Base-by-base conservation (phyloP, 2,797 vertebrate species). In the Triplophysa yarkandensis region DNA sequence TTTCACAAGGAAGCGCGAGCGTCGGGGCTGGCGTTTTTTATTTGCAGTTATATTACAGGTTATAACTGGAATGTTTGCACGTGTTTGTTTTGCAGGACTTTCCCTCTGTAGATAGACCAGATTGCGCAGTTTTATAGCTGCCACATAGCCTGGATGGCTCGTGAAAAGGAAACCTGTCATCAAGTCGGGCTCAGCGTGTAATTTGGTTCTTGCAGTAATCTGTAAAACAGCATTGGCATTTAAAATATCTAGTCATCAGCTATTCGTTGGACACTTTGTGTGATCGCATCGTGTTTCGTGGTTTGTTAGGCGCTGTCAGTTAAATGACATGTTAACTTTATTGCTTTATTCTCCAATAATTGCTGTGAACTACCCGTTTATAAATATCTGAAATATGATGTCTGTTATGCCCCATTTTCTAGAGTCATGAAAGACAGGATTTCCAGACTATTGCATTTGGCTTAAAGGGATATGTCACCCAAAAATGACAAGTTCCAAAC, bases 1-100 rank as follows among this genome's bases (percentile, higher is more conserved):
- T 66, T 80, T 67, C 55, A 34, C 72, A 75, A 77, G 78, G 65
- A 80, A 71, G 70, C 41, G 77, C 68, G 64, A 71, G 73, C 43
- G 41, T 16, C 62, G 36, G 63, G 57, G 66, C 71, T 78, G 75
- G 44, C 75, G 61, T 64, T 65, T 52, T 74, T 67, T 74, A 39
- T 67, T 60, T 48, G 63, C 52, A 57, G 63, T 67, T 60, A 39
- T 66, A 46, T 74, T 67, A 67, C 39, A 74, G 72, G 63, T 58
- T 60, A 48, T 57, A 60, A 74, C 48, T 74, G 71, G 71, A 74
- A 65, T 74, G 61, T 52, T 72, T 63, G 52, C 58, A 72, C 70
- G 23, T 32, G 71, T 62, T 74, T 60, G 16, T 67, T 74, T 74
- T 39, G 36, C 54, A 67, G 63, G 63, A 74, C 63, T 74, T 74